Base-by-base conservation (phyloP, 2,888 invertebrate genomes). In the Crocallis elinguaria region DNA sequence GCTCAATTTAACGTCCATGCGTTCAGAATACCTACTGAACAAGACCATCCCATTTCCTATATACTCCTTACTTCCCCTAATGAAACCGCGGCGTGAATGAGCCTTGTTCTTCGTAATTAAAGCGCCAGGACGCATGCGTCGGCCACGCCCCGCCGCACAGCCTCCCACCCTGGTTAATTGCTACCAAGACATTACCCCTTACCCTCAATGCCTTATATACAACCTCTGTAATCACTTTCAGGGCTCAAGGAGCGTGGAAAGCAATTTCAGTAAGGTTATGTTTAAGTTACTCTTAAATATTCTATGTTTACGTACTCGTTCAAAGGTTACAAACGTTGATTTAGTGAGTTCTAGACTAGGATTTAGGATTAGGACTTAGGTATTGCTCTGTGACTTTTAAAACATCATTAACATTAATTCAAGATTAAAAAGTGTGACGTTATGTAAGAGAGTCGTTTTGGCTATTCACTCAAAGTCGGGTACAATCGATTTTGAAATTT, bases 151-250 rank as follows among this genome's bases (percentile, higher is more conserved):
- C 82, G 68, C 77, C 78, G 73, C 85, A 73, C 90, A 90, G 89
- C 89, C 87, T 89, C 72, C 71, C 84, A 65, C 66, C 72, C 70
- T 59, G 69, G 79, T 86, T 89, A 89, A 89, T 88, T 88, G 88
- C 88, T 84, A 84, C 83, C 86, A 80, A 86, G 84, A 90, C 88
- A 88, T 90, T 88, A 90, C 77, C 88, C 88, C 85, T 82, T 86
- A 84, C 88, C 88, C 85, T 82, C 86, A 84, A 87, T 84, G 76
- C 79, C 77, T 72, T 82, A 84, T 84, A 80, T 85, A 79, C 68
- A 72, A 67, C 67, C 71, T 64, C 54, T 56, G 66, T 68, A 64
- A 68, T 66, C 66, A 68, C 66, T 59, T 66, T 60, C 53, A 54
- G 50, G 44, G 19, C 37, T 41, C 36, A 48, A 32, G 25, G 42